These are phyloP conservation scores for Pituophis catenifer DNA, from an alignment of 2,113 vertebrate species.

Conservation along the genomic window DNA sequence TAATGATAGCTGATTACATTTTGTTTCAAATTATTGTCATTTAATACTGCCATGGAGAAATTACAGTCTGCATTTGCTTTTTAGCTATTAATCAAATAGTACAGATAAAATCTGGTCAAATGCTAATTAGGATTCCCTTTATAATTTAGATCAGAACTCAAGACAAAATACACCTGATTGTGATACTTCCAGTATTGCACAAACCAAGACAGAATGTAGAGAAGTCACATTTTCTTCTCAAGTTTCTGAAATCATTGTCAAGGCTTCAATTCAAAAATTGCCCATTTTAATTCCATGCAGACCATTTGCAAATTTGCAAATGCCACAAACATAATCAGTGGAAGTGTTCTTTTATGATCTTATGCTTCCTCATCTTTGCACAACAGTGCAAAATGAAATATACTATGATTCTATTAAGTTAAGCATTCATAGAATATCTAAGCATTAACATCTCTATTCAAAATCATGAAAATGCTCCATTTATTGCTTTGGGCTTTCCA, in stretches of 20 bases:
- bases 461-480: neutral
- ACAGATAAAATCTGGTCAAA: conserved; percentile 22
- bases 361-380: conserved; percentile 21
- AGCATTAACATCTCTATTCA: neutral
- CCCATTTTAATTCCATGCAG: conserved; percentile 37
- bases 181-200: conserved; percentile 27
- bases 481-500: neutral
- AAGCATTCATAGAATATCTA: neutral
- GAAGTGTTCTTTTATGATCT: neutral
- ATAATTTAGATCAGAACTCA: conserved; percentile 35
- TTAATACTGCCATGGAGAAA: conserved; percentile 34
- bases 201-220: conserved; percentile 21
- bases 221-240: conserved; percentile 48
- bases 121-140: conserved; percentile 40
- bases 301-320: conserved; percentile 32
- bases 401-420: conserved; percentile 18
- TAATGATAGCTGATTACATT: conserved; percentile 5
- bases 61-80: conserved; percentile 9
- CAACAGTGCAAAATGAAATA: neutral
- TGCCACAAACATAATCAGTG: conserved; percentile 14
- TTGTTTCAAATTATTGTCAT: neutral
- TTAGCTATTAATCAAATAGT: conserved; percentile 21
- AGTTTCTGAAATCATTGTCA: conserved; percentile 51
- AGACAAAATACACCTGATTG: conserved; percentile 39
- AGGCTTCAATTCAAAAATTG: conserved; percentile 27